Evolutionary conservation across 1,140 invertebrate genomes (phyloP).

Genomic region (Neodiprion virginianus): DNA sequence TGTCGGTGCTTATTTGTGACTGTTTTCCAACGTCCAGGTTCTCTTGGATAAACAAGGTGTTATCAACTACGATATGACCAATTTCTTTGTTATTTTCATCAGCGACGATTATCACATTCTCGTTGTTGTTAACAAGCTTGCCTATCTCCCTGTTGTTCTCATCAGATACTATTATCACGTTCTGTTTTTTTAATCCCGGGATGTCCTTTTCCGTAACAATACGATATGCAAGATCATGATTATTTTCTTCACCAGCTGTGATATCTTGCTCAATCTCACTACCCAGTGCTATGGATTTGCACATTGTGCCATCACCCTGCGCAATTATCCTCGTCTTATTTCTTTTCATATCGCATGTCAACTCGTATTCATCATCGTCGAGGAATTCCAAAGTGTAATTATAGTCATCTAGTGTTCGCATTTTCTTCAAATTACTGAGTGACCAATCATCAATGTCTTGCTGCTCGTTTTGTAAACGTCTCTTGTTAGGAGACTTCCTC

Average conservation of each 20-base stretch:
- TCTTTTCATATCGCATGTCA: neutral
- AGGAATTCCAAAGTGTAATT: conserved; percentile 38
- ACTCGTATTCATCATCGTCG: conserved; percentile 22
- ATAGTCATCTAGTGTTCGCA: neutral
- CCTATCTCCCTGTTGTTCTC: conserved; percentile 33
- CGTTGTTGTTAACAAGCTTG: conserved; percentile 34
- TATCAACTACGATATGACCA: neutral
- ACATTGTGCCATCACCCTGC: neutral
- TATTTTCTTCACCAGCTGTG: too few relatives aligned
- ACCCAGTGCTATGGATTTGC: neutral
- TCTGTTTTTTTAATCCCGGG: conserved; percentile 30
- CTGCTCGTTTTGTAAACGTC: conserved; percentile 13
- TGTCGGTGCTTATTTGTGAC: neutral
- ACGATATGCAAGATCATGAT: neutral
- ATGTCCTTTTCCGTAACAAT: conserved; percentile 1
- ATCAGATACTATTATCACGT: conserved; percentile 36
- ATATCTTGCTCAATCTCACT: neutral
- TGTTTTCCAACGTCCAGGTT: conserved; percentile 20
- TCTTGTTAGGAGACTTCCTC: conserved; percentile 52
- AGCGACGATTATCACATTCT: conserved; percentile 29
- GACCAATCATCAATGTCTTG: conserved; percentile 18
- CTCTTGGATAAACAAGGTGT: neutral
- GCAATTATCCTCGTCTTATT: neutral
- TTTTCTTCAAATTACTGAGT: neutral
- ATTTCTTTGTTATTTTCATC: conserved; percentile 16